Percentiles rank a stretch among this genome's conserved stretches.
Evolutionary conservation across 2,113 vertebrate species (phyloP).

Genomic region (human): GRCh38 chr5:180501001-180501500

Average conservation of each 20-base stretch:
- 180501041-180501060: background rate
- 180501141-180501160: background rate
- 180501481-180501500: background rate
- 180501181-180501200: background rate
- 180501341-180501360: background rate
- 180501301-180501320: background rate
- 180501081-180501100: background rate
- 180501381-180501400: slow-evolving; percentile 10
- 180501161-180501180: background rate
- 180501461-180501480: background rate
- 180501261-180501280: background rate
- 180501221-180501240: background rate
- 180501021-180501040: background rate
- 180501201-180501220: background rate
- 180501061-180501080: background rate
- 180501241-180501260: background rate
- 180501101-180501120: background rate
- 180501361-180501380: background rate
- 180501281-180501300: background rate
- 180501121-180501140: background rate
- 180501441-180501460: background rate
- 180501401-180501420: background rate
- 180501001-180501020: background rate
- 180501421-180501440: background rate
- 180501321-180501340: background rate